Evolutionary conservation across 2,888 invertebrate genomes (phyloP).

Genomic region (Crepidodera aurea): DNA sequence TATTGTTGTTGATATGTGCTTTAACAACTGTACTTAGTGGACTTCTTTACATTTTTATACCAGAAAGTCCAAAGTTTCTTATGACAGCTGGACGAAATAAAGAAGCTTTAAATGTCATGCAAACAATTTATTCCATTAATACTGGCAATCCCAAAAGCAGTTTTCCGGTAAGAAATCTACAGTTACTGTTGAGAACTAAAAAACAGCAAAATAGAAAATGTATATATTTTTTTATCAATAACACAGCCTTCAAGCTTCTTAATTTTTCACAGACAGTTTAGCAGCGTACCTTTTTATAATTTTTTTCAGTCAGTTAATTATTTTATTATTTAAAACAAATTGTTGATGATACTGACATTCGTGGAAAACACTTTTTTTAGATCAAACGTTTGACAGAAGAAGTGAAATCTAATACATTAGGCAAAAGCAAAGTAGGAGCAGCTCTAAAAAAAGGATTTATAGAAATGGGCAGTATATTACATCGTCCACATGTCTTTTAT

Average conservation of each 20-base stretch:
- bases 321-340: too few species aligned
- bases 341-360: too few species aligned
- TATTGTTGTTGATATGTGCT: constrained; percentile 67
- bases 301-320: background rate
- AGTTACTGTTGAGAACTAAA: too few species aligned
- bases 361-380: too few species aligned
- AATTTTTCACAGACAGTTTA: background rate
- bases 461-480: constrained; percentile 73
- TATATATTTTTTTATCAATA: too few species aligned
- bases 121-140: constrained; percentile 71
- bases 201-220: too few species aligned
- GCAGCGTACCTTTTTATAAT: background rate
- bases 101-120: constrained; percentile 71
- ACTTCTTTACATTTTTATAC: constrained; percentile 67
- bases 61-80: constrained; percentile 82
- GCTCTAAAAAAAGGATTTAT: constrained; percentile 67
- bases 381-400: constrained; percentile 58
- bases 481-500: constrained; percentile 67
- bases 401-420: constrained; percentile 44
- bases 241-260: too few species aligned
- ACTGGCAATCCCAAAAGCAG: constrained; percentile 68
- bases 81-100: constrained; percentile 72
- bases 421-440: constrained; percentile 57
- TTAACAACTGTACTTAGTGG: constrained; percentile 74
- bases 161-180: constrained; percentile 72